Percentiles rank a stretch among this genome's conserved stretches.
phyloP scores from a whole-genome alignment of 2,797 vertebrate genomes.

The Nannoperca australis region DNA sequence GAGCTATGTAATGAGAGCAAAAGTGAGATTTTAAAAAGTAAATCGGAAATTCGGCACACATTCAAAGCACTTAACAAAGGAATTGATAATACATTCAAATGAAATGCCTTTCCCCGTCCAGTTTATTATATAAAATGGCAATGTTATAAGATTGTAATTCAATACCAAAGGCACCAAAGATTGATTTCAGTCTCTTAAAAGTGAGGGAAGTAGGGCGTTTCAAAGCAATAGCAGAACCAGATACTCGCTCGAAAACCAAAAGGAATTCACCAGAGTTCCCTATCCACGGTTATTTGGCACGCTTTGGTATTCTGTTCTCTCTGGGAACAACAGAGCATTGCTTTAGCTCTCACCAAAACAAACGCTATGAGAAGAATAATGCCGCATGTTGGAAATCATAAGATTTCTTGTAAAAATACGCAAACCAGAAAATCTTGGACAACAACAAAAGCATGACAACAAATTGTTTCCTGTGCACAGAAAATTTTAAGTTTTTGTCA shows the following conservation, averaged over 20 bases:
- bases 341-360: conserved; percentile 61
- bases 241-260: conserved; percentile 65
- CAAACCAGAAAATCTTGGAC: conserved; percentile 25
- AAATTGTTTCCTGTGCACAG: conserved; percentile 16
- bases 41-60: conserved; percentile 18
- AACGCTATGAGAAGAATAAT: conserved; percentile 23
- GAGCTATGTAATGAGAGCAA: conserved; percentile 12
- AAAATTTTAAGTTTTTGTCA: conserved; percentile 31
- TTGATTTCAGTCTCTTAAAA: conserved; percentile 39
- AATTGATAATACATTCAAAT: conserved; percentile 37
- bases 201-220: conserved; percentile 31
- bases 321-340: conserved; percentile 54
- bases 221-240: conserved; percentile 68
- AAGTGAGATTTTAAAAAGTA: conserved; percentile 10
- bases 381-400: conserved; percentile 27
- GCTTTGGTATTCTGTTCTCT: conserved; percentile 50
- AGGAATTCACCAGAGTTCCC: conserved; percentile 71
- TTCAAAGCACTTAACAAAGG: conserved; percentile 5
- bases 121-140: conserved; percentile 16
- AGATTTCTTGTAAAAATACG: conserved; percentile 35
- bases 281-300: conserved; percentile 74
- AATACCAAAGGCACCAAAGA: conserved; percentile 33
- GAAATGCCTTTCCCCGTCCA: conserved; percentile 10
- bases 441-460: conserved; percentile 5
- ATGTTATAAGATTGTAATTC: conserved; percentile 21